Evolutionary conservation across 2,797 vertebrate species (phyloP), one percentile per base, ranked within the genome.

Genomic region (Lophius americanus): DNA sequence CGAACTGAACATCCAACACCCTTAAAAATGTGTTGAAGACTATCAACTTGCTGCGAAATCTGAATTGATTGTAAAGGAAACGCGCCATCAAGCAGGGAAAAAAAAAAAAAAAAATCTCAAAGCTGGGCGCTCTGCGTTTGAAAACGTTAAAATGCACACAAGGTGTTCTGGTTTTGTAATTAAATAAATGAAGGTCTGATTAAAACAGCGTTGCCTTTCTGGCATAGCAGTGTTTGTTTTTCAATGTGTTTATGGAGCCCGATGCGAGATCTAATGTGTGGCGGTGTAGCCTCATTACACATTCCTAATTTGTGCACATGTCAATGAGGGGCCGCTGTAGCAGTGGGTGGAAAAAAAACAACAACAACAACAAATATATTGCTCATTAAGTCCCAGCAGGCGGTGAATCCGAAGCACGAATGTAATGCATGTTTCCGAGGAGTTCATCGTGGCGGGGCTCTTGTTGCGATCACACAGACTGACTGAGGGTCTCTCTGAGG

Each of bases 401-500:
- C 44, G 59, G 37, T 43, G n/a, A 57, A 44, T 35, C 41, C 46
- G 39, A 14, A 38, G 8, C 48, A 11, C 10, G 47, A 47, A 13
- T 56, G 58, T 13, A 58, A 47, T 57, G 57, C 51, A 39, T 59
- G 53, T 75, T 60, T 58, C 53, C 60, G 72, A 61, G 63, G 54
- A 52, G 60, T 0, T 37, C 59, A 64, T 52, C 57, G 46, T 60
- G 74, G 76, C 66, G 6, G 74, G 51, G 61, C 54, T 78, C 60
- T 77, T 77, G 55, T 37, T 74, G 71, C 47, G 69, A 86, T 83
- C 82, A 78, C 79, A 81, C 62, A 13, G 57, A 57, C 43, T 47
- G 69, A 71, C 51, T 48, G 64, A 83, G 73, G 70, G 64, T 72
- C 50, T 72, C 86, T 66, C 64, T 4, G 68, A 60, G 76, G 64